Evolutionary conservation across 2,888 invertebrate species (phyloP).

Genomic region (Tanytarsus gracilentus): DNA sequence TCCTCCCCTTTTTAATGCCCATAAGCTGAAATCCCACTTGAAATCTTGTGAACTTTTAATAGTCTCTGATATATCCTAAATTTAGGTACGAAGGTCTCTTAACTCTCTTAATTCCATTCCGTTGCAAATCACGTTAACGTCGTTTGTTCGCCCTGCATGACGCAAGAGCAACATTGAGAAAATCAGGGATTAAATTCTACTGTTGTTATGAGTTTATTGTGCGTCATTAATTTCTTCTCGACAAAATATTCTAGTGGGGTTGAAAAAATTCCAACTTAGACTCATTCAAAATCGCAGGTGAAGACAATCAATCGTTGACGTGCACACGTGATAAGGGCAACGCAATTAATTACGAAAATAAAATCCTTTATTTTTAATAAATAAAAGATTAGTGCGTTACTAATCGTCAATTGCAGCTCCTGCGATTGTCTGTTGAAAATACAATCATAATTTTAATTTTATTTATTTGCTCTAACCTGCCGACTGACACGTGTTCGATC

Average conservation of each 20-base stretch:
- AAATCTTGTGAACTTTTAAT: not conserved
- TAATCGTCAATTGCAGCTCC: conserved; percentile 17
- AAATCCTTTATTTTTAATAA: conserved; percentile 19
- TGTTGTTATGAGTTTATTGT: conserved; percentile 2
- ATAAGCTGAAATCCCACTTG: not conserved
- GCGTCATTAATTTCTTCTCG: not conserved
- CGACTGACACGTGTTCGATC: too few relatives aligned
- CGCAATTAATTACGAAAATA: too few relatives aligned
- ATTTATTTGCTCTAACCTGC: conserved; percentile 29
- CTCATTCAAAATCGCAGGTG: not conserved
- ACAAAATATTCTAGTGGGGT: not conserved
- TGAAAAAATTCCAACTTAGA: not conserved
- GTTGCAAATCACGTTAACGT: too few relatives aligned
- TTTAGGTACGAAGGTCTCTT: too few relatives aligned
- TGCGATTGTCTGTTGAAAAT: not conserved
- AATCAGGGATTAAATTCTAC: too few relatives aligned
- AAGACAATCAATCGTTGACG: not conserved
- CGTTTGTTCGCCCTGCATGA: too few relatives aligned
- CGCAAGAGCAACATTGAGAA: too few relatives aligned
- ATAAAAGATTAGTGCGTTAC: conserved; percentile 28
- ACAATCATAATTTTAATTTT: conserved; percentile 30
- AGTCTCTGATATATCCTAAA: too few relatives aligned
- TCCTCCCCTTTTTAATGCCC: not conserved
- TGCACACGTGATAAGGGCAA: not conserved
- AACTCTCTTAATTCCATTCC: too few relatives aligned